Percentiles rank a stretch among this genome's conserved stretches.
phyloP scores from a whole-genome alignment of 2,888 invertebrate genomes.

The Chrysolina americana region DNA sequence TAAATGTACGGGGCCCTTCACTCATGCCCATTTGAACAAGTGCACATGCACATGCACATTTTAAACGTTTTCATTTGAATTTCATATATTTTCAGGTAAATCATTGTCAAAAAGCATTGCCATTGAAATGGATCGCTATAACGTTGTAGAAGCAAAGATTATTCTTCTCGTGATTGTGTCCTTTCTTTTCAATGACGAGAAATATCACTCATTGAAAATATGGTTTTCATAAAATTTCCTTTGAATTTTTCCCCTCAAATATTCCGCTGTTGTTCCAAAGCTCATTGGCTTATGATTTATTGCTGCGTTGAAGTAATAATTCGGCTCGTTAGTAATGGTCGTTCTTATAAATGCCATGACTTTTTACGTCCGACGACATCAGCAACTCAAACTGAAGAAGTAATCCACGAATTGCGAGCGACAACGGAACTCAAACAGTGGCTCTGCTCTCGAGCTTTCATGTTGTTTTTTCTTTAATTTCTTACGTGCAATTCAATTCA shows the following conservation, averaged over 20 bases:
- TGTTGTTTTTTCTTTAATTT: too few relatives aligned
- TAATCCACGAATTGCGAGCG: slow-evolving; percentile 24
- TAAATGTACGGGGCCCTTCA: too few relatives aligned
- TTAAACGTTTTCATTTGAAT: too few relatives aligned
- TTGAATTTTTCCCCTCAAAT: not conserved
- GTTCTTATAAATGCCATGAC: slow-evolving; percentile 47
- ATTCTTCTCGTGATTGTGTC: not conserved
- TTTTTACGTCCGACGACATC: slow-evolving; percentile 52
- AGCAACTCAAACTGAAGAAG: slow-evolving; percentile 56
- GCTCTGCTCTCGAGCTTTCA: slow-evolving; percentile 12
- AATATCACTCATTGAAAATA: not conserved
- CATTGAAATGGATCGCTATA: too few relatives aligned
- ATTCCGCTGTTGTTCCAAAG: slow-evolving; percentile 33
- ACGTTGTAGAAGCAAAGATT: too few relatives aligned
- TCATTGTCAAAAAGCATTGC: too few relatives aligned
- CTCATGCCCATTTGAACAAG: too few relatives aligned
- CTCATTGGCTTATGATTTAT: slow-evolving; percentile 53
- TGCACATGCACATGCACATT: too few relatives aligned
- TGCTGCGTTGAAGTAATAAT: slow-evolving; percentile 53
- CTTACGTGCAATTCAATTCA: slow-evolving; percentile 11
- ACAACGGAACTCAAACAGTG: slow-evolving; percentile 18
- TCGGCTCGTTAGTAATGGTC: slow-evolving; percentile 45
- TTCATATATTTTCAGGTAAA: too few relatives aligned
- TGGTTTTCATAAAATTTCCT: not conserved
- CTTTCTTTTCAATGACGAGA: not conserved